These are phyloP conservation scores for Eupsilia transversa DNA, from an alignment of 2,888 invertebrate genomes.

Conservation along the genomic window DNA sequence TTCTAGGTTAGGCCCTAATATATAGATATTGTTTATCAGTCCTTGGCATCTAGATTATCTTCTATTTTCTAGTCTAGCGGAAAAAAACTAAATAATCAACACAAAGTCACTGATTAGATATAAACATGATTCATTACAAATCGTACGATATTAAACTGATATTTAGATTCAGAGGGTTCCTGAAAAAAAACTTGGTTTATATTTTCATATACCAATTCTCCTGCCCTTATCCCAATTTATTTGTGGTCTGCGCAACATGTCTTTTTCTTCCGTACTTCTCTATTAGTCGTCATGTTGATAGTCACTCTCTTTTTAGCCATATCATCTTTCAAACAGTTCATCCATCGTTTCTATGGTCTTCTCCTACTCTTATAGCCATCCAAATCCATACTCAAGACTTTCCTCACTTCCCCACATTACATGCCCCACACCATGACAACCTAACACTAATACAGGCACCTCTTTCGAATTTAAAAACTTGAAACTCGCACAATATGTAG, in stretches of 20 bases:
- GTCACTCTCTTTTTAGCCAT: no score
- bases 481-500: not conserved
- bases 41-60: not conserved
- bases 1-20: not conserved
- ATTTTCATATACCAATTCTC: no score
- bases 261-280: no score
- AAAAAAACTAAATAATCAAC: conserved; percentile 7
- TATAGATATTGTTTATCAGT: conserved; percentile 8
- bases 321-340: no score
- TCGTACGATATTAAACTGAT: not conserved
- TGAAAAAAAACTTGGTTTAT: not conserved
- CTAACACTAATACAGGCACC: not conserved
- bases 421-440: no score
- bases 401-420: no score
- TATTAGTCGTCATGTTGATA: no score
- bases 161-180: not conserved
- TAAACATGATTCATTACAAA: conserved; percentile 1
- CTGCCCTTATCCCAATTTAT: no score
- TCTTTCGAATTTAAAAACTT: not conserved
- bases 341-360: no score
- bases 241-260: no score
- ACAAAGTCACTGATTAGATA: conserved; percentile 8
- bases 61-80: conserved; percentile 11
- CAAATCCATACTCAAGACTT: no score
- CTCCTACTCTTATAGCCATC: no score